Evolutionary conservation across 1,140 invertebrate genomes (phyloP), one percentile per base, ranked within the genome.

Genomic region (Argopecten irradians): DNA sequence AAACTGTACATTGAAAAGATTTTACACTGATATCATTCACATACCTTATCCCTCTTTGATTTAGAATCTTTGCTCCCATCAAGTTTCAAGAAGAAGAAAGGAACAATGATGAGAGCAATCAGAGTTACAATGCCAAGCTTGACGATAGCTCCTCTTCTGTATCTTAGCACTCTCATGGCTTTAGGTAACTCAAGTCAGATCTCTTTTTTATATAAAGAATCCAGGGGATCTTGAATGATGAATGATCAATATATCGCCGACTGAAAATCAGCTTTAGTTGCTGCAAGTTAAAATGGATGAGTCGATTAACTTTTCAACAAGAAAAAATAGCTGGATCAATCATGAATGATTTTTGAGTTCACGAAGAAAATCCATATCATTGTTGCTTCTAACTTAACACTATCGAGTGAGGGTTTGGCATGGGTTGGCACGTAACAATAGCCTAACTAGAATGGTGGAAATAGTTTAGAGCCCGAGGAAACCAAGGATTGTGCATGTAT

Each of bases 81-180:
- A 89, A 87, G 82, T 34, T 83, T 46, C 28, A 90, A 88, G 33
- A 92, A 86, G 16, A 92, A 82, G 85, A 89, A 88, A 2, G 91
- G 91, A 14, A 90, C 89, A 22, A 90, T 32, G 83, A 92, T 87
- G 19, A 92, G 34, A 33, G 89, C 32, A 22, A 71, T 41, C 2
- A 90, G 84, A 22, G 90, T 87, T 41, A 88, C 82, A 16, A 90
- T 83, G 32, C 91, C 90, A 55, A 92, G 88, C 88, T 92, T 90
- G 14, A 90, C n/a, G 16, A 92, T 83, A 16, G 86, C 86, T 39
- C 82, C 39, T 87, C 86, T 87, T 87, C 86, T 87, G 82, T 87
- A 87, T 46, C 86, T n/a, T 34, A 87, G 71, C 22, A 71, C 55
- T 82, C 86, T 87, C 86, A 87, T 87, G 28, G 55, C 55, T 71